phyloP scores from a whole-genome alignment of 2,113 vertebrate species.

The Procavia capensis region DNA sequence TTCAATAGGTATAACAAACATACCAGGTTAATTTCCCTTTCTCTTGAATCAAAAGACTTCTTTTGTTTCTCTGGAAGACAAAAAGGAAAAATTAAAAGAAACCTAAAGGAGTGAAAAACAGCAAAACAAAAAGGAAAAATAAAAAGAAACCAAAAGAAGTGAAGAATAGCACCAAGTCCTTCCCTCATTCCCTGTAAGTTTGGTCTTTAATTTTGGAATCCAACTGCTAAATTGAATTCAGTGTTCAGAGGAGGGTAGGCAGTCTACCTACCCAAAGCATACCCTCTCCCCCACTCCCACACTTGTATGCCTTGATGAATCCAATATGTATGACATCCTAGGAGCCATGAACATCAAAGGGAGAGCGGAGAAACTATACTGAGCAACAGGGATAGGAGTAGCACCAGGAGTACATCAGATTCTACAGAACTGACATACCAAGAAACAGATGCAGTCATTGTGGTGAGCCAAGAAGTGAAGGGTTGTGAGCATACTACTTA shows the following conservation, averaged over 20 bases:
- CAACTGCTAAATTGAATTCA: not conserved
- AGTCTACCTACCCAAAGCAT: too few species aligned
- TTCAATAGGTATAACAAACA: constrained; percentile 18
- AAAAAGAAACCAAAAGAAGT: too few species aligned
- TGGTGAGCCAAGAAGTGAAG: too few species aligned
- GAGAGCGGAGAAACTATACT: too few species aligned
- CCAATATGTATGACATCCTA: too few species aligned
- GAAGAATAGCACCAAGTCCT: not conserved
- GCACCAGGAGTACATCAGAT: too few species aligned
- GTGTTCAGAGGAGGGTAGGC: not conserved
- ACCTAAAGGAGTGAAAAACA: not conserved
- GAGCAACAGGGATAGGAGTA: too few species aligned
- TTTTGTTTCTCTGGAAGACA: constrained; percentile 63
- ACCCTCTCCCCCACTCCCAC: too few species aligned
- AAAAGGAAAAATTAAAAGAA: constrained; percentile 34
- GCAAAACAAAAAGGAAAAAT: not conserved
- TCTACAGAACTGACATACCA: too few species aligned
- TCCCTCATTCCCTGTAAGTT: not conserved
- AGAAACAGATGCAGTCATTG: too few species aligned
- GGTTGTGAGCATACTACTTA: too few species aligned
- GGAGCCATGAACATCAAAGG: too few species aligned
- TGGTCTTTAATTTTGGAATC: not conserved
- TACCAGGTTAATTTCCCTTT: constrained; percentile 62
- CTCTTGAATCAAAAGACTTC: constrained; percentile 41
- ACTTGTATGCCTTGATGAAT: rapidly evolving